Evolutionary conservation across 2,888 invertebrate species (phyloP), one percentile per base, ranked within the genome.

Genomic region (Brachycybe producta): DNA sequence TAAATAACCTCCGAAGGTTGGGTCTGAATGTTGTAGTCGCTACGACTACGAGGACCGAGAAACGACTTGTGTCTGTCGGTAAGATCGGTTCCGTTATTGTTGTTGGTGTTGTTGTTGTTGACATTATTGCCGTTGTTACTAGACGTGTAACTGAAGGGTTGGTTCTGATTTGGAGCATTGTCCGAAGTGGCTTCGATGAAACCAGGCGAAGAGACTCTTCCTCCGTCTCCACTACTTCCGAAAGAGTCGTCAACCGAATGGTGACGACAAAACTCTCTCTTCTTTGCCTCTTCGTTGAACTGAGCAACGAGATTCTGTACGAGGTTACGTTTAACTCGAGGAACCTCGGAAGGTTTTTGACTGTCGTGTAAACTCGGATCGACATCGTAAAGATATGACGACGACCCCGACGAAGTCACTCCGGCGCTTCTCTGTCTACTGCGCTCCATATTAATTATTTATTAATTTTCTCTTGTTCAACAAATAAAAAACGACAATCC

Each of bases 91-190:
- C 15, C 15, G 36, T 11, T 7, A 19, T 36, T 36, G n/a, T n/a
- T n/a, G 17, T 26, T 24, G 15, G 43, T n/a, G 15, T 8, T 11
- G 17, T 8, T 21, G 17, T 13, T 11, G 17, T 13, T 11, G 38
- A 21, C 7, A 8, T 8, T 13, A 26, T 3, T 3, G 74, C 73
- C 53, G 75, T 70, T 60, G 26, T 30, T 24, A 8, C 57, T 55
- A 36, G 47, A 51, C 15, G 80, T 81, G 60, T 86, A 86, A 1
- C 85, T 86, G 67, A 86, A 86, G 27, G 84, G 85, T 62, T 83
- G 78, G 62, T 82, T 83, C 57, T 76, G 75, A 62, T 83, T 82
- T 57, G 52, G 52, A 35, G 41, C 52, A 26, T 36, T 48, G 23
- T 45, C 49, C 30, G 41, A 39, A 24, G 39, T 32, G n/a, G 52